phyloP scores from a whole-genome alignment of 1,140 invertebrate species.

The Brachionus rubens region DNA sequence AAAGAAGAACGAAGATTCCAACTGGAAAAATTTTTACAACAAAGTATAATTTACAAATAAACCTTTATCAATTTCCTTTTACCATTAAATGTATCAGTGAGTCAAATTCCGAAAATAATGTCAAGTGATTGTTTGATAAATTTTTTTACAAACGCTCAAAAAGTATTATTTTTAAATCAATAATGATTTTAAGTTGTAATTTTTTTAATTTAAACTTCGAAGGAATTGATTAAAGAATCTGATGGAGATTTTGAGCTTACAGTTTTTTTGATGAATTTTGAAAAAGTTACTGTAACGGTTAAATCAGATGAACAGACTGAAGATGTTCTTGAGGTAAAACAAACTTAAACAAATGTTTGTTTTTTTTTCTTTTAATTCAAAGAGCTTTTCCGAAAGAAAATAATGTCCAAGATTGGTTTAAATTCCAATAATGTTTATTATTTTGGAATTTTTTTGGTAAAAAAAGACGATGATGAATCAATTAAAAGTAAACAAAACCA shows the following conservation, averaged over 20 bases:
- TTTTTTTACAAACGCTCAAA: constrained; percentile 83
- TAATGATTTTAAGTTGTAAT: too few species aligned
- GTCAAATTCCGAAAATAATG: constrained; percentile 75
- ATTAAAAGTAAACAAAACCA: constrained; percentile 48
- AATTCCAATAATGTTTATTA: constrained; percentile 74
- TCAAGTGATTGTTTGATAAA: constrained; percentile 73
- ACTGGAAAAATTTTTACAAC: constrained; percentile 89
- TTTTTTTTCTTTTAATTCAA: neutral
- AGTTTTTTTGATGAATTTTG: constrained; percentile 78
- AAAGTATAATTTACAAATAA: constrained; percentile 63
- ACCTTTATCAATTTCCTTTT: constrained; percentile 29
- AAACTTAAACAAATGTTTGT: neutral
- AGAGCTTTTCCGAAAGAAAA: constrained; percentile 64
- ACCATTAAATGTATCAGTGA: constrained; percentile 67
- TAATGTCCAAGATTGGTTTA: constrained; percentile 71
- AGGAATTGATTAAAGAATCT: constrained; percentile 65
- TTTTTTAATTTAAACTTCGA: constrained; percentile 41
- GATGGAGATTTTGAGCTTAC: constrained; percentile 72
- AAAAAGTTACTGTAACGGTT: constrained; percentile 76
- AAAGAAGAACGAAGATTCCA: constrained; percentile 79
- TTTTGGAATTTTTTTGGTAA: constrained; percentile 81
- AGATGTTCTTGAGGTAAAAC: constrained; percentile 70
- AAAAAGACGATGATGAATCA: constrained; percentile 71
- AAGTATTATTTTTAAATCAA: too few species aligned
- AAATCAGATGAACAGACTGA: constrained; percentile 76